Conservation (phyloP, 2,113 vertebrate genomes). For the Myiozetetes cayanensis region DNA sequence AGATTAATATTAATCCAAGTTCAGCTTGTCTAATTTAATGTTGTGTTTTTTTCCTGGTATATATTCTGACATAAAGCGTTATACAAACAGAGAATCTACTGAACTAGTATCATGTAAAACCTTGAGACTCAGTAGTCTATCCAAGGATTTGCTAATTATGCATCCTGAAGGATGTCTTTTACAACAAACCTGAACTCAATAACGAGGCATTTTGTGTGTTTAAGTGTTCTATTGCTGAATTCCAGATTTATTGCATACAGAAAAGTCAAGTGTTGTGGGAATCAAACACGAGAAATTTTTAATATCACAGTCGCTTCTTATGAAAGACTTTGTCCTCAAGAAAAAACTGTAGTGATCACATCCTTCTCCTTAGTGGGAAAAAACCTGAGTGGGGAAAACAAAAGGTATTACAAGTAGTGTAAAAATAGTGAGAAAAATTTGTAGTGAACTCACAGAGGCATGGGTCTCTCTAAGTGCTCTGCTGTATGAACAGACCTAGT, state of each 20-base stretch:
- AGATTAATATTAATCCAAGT: not conserved
- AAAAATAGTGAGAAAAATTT: not conserved
- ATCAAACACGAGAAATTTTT: not conserved
- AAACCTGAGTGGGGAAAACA: not conserved
- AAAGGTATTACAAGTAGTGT: rapidly evolving
- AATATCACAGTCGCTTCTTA: not conserved
- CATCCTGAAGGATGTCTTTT: not conserved
- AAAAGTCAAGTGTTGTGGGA: not conserved
- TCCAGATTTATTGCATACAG: not conserved
- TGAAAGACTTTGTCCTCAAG: not conserved
- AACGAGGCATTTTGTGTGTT: not conserved
- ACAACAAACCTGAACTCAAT: not conserved
- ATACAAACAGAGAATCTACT: not conserved
- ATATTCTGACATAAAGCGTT: conserved; percentile 10
- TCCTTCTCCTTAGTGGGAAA: not conserved
- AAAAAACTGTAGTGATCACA: not conserved
- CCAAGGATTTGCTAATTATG: not conserved
- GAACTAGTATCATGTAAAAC: not conserved
- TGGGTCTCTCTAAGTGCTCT: rapidly evolving
- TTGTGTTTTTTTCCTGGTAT: not conserved
- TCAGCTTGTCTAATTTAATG: not conserved
- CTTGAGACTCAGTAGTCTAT: not conserved
- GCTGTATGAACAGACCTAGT: rapidly evolving
- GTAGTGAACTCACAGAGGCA: rapidly evolving
- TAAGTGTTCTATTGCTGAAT: not conserved